Percentiles rank a stretch among this genome's conserved stretches.
phyloP scores from a whole-genome alignment of 2,888 invertebrate species.

The Acanthoscelides obtectus region DNA sequence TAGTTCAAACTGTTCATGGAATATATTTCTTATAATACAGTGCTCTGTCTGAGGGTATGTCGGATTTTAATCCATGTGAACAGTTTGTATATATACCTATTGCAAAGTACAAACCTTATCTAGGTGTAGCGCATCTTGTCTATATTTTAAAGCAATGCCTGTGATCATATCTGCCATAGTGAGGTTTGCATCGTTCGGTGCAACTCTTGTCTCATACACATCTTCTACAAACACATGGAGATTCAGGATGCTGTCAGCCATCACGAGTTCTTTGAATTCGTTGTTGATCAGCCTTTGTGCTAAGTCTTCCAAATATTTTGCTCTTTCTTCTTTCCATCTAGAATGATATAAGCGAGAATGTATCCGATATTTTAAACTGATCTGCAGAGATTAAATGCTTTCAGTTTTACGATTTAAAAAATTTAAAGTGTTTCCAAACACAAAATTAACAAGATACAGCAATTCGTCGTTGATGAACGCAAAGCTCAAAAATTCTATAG shows the following conservation, averaged over 20 bases:
- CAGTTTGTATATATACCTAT: too few species aligned
- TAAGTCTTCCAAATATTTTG: constrained; percentile 50
- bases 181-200: constrained; percentile 55
- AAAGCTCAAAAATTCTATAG: too few species aligned
- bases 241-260: constrained; percentile 54
- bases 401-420: too few species aligned
- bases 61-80: too few species aligned
- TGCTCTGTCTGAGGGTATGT: too few species aligned
- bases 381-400: too few species aligned
- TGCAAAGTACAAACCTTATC: constrained; percentile 44
- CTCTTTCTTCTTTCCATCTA: constrained; percentile 52
- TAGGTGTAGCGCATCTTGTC: constrained; percentile 47
- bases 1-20: too few species aligned
- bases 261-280: constrained; percentile 54
- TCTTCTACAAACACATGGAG: constrained; percentile 59
- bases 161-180: constrained; percentile 55
- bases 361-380: too few species aligned
- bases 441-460: too few species aligned
- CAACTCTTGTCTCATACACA: constrained; percentile 57
- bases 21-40: too few species aligned
- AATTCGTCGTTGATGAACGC: too few species aligned
- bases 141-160: constrained; percentile 55
- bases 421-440: too few species aligned
- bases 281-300: constrained; percentile 55
- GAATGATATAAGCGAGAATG: background rate